Percentiles rank a stretch among this genome's conserved stretches.
phyloP scores from a whole-genome alignment of 2,797 vertebrate species.

The Smutsia temminckii region DNA sequence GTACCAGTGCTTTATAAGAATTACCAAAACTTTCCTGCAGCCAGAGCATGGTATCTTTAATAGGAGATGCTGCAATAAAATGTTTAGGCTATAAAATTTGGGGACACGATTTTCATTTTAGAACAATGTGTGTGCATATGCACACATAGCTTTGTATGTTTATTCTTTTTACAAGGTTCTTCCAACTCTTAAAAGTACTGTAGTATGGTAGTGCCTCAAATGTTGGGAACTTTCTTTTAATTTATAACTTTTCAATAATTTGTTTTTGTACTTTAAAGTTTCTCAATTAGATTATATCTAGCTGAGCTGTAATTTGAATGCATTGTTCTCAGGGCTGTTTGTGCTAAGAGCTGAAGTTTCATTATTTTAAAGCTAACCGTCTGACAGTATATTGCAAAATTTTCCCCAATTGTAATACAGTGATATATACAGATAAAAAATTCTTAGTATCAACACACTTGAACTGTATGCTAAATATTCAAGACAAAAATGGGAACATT shows the following conservation, averaged over 20 bases:
- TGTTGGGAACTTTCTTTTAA: slow-evolving; percentile 78
- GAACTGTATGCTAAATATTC: slow-evolving; percentile 68
- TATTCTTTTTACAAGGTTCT: slow-evolving; percentile 70
- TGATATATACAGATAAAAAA: slow-evolving; percentile 64
- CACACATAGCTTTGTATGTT: slow-evolving; percentile 64
- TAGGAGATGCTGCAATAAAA: slow-evolving; percentile 68
- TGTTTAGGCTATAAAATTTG: slow-evolving; percentile 74
- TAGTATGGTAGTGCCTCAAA: slow-evolving; percentile 83
- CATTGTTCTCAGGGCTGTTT: slow-evolving; percentile 87
- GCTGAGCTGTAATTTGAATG: slow-evolving; percentile 83
- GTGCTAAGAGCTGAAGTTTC: slow-evolving; percentile 81
- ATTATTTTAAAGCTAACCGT: slow-evolving; percentile 82
- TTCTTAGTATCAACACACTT: slow-evolving; percentile 75
- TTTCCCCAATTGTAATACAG: slow-evolving; percentile 78
- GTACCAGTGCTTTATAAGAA: slow-evolving; percentile 55
- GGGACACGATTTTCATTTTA: slow-evolving; percentile 62
- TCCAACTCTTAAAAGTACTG: slow-evolving; percentile 80
- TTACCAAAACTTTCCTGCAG: slow-evolving; percentile 52
- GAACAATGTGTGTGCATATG: slow-evolving; percentile 43
- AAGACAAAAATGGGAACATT: slow-evolving; percentile 19
- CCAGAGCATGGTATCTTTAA: slow-evolving; percentile 61
- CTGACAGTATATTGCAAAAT: slow-evolving; percentile 80
- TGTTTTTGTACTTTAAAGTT: slow-evolving; percentile 81
- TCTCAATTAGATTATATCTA: slow-evolving; percentile 85
- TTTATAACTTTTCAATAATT: slow-evolving; percentile 80